A percentile compares a stretch with the other conserved stretches of the same genome.
These are phyloP conservation scores for Melinopterus prodromus DNA, from an alignment of 2,888 invertebrate genomes.

Conservation along the genomic window DNA sequence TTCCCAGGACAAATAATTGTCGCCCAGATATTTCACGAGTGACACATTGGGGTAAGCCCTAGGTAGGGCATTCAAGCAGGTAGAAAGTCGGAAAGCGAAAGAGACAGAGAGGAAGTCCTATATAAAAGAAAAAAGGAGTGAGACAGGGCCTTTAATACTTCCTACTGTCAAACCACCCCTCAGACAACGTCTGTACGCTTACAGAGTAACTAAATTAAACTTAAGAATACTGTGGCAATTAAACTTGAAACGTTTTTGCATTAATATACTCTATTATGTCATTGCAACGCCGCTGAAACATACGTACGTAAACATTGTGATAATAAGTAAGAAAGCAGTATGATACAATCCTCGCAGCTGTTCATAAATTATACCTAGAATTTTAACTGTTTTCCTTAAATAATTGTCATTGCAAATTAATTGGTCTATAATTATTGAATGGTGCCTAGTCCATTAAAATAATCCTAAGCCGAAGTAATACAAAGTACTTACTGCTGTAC, in stretches of 20 bases:
- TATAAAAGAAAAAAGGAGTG: neutral
- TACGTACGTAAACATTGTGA: too few species aligned
- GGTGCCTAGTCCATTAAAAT: neutral
- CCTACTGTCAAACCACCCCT: neutral
- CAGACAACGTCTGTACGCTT: too few species aligned
- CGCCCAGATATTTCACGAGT: neutral
- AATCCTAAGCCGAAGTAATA: neutral
- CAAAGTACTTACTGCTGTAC: neutral
- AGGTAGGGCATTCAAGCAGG: neutral
- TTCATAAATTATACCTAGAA: too few species aligned
- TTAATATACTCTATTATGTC: too few species aligned
- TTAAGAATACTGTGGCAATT: too few species aligned
- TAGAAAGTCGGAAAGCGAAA: neutral
- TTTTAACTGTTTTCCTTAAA: too few species aligned
- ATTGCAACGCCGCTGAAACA: too few species aligned
- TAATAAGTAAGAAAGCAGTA: too few species aligned
- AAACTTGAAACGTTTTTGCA: too few species aligned
- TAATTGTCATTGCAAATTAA: neutral
- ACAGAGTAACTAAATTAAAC: too few species aligned
- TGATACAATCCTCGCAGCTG: too few species aligned
- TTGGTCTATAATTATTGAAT: neutral
- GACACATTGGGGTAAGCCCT: neutral
- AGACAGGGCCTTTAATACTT: neutral
- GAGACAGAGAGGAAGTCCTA: neutral
- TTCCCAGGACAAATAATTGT: neutral